A percentile compares a stretch with the other conserved stretches of the same genome.
phyloP scores from a whole-genome alignment of 1,140 invertebrate species.

The Plectus sambesii region DNA sequence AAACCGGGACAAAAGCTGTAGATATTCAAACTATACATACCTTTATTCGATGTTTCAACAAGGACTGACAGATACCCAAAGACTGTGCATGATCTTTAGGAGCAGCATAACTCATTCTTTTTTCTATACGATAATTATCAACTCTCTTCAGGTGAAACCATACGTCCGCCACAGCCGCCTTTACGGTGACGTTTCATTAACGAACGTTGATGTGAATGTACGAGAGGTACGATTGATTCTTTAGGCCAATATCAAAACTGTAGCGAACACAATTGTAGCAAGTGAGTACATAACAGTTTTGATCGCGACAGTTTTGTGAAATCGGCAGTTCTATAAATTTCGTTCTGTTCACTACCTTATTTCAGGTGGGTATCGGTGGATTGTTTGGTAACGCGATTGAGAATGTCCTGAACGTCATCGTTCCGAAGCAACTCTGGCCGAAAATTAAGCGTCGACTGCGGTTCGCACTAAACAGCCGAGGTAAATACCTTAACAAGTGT shows the following conservation, averaged over 20 bases:
- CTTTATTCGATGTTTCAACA: no score
- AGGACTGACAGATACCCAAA: no score
- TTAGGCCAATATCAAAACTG: not conserved
- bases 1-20: not conserved
- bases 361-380: slow-evolving; percentile 23
- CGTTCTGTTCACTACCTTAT: not conserved
- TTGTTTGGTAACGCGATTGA: slow-evolving; percentile 20
- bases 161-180: slow-evolving; percentile 19
- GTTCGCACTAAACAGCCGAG: slow-evolving; percentile 23
- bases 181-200: slow-evolving; percentile 27
- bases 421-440: slow-evolving; percentile 23
- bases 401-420: slow-evolving; percentile 20
- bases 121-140: no score
- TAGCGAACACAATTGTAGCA: no score
- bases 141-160: slow-evolving; percentile 24
- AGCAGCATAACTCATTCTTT: no score
- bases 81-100: no score
- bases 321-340: not conserved
- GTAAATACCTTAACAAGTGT: slow-evolving; percentile 10
- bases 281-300: not conserved
- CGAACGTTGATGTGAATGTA: slow-evolving; percentile 25
- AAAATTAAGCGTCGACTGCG: slow-evolving; percentile 25
- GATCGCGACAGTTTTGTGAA: not conserved
- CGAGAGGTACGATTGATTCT: slow-evolving; percentile 14
- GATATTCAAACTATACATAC: slow-evolving; percentile 1